Percentiles rank a stretch among this genome's conserved stretches.
phyloP scores from a whole-genome alignment of 2,888 invertebrate species.

The Troides aeacus region DNA sequence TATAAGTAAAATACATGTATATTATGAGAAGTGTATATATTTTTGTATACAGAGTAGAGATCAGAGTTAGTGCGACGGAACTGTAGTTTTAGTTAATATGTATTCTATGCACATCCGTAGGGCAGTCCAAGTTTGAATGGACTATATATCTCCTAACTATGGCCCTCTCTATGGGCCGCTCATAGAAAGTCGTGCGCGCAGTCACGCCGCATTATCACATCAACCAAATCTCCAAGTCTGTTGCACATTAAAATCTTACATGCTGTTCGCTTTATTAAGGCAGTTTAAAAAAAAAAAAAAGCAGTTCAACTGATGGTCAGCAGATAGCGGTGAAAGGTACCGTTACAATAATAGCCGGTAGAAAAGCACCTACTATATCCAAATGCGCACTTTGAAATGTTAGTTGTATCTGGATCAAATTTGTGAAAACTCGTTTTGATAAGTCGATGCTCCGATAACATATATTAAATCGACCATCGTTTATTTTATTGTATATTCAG shows the following conservation, averaged over 20 bases:
- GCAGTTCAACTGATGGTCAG: constrained; percentile 75
- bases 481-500: constrained; percentile 14
- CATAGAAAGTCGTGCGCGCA: constrained; percentile 74
- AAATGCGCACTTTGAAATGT: constrained; percentile 39
- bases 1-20: no score
- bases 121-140: constrained; percentile 48
- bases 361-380: constrained; percentile 62
- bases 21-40: no score
- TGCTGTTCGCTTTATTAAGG: constrained; percentile 75
- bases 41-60: no score
- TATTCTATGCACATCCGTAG: constrained; percentile 33
- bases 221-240: constrained; percentile 69
- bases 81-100: no score
- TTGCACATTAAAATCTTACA: constrained; percentile 75
- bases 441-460: constrained; percentile 25
- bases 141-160: constrained; percentile 42
- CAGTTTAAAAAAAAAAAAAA: constrained; percentile 55
- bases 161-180: constrained; percentile 48
- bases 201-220: constrained; percentile 75
- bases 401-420: constrained; percentile 27
- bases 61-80: no score
- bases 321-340: constrained; percentile 78
- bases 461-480: constrained; percentile 24
- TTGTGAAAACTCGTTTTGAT: constrained; percentile 27
- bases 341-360: constrained; percentile 73